Conservation (phyloP, 2,113 vertebrate genomes). For the Ibidorhyncha struthersii region DNA sequence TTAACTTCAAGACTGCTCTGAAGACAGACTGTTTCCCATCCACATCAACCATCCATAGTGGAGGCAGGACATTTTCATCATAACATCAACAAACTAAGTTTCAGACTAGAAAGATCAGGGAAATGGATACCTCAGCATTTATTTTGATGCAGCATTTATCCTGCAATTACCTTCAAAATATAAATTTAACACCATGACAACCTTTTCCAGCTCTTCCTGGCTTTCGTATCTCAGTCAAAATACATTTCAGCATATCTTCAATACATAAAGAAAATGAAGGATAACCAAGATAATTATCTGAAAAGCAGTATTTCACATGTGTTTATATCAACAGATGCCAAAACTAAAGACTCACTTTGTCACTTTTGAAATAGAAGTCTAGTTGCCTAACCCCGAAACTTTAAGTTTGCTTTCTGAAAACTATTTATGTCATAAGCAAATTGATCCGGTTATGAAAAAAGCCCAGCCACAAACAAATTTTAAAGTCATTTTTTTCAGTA, state of each 20-base stretch:
- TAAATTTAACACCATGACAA: background rate
- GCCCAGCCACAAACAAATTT: background rate
- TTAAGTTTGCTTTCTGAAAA: background rate
- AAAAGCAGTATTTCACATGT: background rate
- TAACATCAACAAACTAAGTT: background rate
- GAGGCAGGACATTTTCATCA: background rate
- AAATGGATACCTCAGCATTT: background rate
- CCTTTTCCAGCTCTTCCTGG: background rate
- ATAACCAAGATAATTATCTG: background rate
- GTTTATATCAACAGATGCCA: background rate
- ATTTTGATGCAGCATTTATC: background rate
- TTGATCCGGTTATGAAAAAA: background rate
- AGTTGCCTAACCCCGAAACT: background rate
- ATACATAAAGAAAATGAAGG: background rate
- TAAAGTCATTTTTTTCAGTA: background rate
- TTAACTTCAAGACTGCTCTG: background rate
- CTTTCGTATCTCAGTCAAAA: background rate
- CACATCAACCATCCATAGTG: background rate
- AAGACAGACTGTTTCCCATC: background rate
- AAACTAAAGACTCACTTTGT: background rate
- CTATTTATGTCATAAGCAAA: background rate
- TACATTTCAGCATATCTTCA: background rate
- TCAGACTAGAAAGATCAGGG: background rate
- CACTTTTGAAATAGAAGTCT: background rate
- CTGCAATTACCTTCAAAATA: background rate